These are phyloP conservation scores for Mythimna lalbum DNA, from an alignment of 2,888 invertebrate species.

Conservation along the genomic window DNA sequence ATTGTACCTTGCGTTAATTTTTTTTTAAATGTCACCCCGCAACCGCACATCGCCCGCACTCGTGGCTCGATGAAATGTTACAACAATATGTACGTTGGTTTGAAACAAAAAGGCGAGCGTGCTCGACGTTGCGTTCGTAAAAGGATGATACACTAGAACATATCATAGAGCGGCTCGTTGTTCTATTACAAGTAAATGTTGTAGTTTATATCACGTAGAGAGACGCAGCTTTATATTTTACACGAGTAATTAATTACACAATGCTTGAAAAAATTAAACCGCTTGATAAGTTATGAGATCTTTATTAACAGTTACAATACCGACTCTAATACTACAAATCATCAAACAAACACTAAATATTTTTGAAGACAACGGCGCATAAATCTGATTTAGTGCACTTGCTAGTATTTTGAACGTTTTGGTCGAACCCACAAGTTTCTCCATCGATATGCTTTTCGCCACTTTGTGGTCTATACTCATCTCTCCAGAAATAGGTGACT, in stretches of 20 bases:
- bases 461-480: slow-evolving; percentile 4
- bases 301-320: slow-evolving; percentile 22
- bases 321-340: slow-evolving; percentile 34
- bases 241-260: not conserved
- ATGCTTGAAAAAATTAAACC: not conserved
- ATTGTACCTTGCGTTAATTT: too few species aligned
- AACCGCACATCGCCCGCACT: too few species aligned
- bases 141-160: too few species aligned
- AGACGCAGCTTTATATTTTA: too few species aligned
- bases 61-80: too few species aligned
- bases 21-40: too few species aligned
- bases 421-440: slow-evolving; percentile 14
- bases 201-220: too few species aligned
- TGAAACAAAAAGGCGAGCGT: too few species aligned
- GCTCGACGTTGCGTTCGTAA: too few species aligned
- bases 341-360: slow-evolving; percentile 34
- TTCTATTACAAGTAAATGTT: too few species aligned
- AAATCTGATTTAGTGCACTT: slow-evolving; percentile 9
- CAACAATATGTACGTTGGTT: too few species aligned
- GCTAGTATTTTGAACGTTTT: slow-evolving; percentile 31
- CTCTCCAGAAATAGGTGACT: slow-evolving; percentile 1
- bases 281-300: not conserved
- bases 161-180: too few species aligned
- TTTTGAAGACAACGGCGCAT: slow-evolving; percentile 8
- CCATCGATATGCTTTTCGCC: slow-evolving; percentile 7